phyloP scores from a whole-genome alignment of 2,113 vertebrate genomes.

The Petaurus breviceps region DNA sequence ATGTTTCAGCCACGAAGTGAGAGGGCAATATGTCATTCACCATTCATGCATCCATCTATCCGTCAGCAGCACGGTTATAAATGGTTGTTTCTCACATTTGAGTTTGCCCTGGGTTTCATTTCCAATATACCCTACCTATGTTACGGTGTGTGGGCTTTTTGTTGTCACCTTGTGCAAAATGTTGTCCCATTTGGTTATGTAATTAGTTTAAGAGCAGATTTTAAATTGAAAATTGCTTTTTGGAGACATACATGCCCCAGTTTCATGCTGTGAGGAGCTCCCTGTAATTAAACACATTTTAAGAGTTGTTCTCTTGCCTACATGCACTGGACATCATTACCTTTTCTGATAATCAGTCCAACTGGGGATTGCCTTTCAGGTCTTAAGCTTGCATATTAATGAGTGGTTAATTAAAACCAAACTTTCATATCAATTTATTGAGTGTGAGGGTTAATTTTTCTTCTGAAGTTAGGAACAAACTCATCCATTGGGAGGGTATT shows the following conservation, averaged over 20 bases:
- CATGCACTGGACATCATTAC: constrained; percentile 33
- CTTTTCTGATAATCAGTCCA: constrained; percentile 51
- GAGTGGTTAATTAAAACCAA: constrained; percentile 23
- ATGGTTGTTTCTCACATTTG: constrained; percentile 52
- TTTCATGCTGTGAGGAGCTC: constrained; percentile 60
- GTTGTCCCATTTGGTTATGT: constrained; percentile 62
- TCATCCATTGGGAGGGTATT: not conserved
- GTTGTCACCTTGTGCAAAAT: constrained; percentile 48
- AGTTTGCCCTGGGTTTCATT: constrained; percentile 59
- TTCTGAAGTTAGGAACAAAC: not conserved
- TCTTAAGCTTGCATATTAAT: constrained; percentile 42
- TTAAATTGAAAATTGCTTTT: constrained; percentile 75
- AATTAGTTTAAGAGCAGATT: constrained; percentile 70
- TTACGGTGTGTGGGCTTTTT: constrained; percentile 14
- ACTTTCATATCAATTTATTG: constrained; percentile 7
- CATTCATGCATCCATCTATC: constrained; percentile 24
- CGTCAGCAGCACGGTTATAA: constrained; percentile 20
- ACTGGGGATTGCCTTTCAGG: constrained; percentile 42
- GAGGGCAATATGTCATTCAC: constrained; percentile 60
- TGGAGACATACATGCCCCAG: constrained; percentile 46
- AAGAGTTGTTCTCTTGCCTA: constrained; percentile 54
- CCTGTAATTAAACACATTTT: constrained; percentile 67
- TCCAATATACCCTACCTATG: constrained; percentile 46
- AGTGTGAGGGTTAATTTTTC: not conserved
- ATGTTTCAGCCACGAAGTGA: constrained; percentile 68